Evolutionary conservation across 2,113 vertebrate genomes (phyloP).

Genomic region (Trogon melanurus): DNA sequence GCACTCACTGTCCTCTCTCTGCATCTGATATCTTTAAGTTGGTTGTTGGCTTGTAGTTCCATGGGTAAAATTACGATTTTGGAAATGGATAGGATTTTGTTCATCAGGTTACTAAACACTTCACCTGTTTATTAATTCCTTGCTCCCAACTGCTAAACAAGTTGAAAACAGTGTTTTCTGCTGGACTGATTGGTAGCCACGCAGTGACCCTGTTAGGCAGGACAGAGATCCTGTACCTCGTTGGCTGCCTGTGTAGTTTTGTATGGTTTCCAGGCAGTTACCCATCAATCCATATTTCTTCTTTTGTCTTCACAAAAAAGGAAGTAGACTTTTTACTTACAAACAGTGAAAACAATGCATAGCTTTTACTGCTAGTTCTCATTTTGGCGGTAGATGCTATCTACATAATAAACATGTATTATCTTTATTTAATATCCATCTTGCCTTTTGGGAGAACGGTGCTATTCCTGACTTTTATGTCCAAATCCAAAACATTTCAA

Average conservation of each 20-base stretch:
- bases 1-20: not conserved
- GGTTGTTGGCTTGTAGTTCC: not conserved
- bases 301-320: not conserved
- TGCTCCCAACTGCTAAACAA: not conserved
- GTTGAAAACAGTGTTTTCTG: not conserved
- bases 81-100: not conserved
- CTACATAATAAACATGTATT: not conserved
- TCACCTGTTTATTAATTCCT: not conserved
- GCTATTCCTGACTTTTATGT: not conserved
- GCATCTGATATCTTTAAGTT: not conserved
- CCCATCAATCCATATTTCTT: not conserved
- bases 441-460: not conserved
- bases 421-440: not conserved
- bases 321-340: not conserved
- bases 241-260: not conserved
- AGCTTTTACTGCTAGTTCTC: not conserved
- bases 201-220: not conserved
- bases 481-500: conserved; percentile 1
- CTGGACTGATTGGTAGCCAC: not conserved
- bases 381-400: not conserved
- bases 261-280: not conserved
- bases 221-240: rapidly evolving
- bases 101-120: not conserved
- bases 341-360: not conserved
- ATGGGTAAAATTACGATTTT: not conserved